These are phyloP conservation scores for Pseudomyrmex gracilis DNA, from an alignment of 1,140 invertebrate species.

Conservation along the genomic window DNA sequence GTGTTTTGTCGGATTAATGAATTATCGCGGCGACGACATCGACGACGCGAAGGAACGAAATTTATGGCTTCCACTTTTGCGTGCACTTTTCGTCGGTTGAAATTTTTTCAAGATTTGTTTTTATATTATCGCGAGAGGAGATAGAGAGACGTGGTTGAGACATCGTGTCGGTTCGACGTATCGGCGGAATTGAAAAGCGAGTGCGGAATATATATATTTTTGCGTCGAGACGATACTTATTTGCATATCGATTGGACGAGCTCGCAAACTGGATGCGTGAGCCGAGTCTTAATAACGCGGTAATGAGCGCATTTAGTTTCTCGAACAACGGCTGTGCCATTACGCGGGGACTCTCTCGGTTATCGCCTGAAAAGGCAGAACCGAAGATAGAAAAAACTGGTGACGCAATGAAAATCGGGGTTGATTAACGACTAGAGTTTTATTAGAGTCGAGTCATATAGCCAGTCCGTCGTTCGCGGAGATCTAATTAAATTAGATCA, in stretches of 20 bases:
- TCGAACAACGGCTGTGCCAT: constrained; percentile 10
- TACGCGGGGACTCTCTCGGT: constrained; percentile 12
- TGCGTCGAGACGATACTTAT: constrained; percentile 31
- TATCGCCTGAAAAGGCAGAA: constrained; percentile 21
- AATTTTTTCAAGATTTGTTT: not conserved
- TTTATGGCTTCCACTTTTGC: constrained; percentile 4
- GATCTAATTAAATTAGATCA: constrained; percentile 54
- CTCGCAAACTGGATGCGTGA: constrained; percentile 29
- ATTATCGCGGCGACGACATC: constrained; percentile 15
- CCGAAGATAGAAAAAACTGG: not conserved
- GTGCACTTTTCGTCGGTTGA: not conserved
- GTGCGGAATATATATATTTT: constrained; percentile 9
- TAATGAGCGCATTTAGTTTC: constrained; percentile 44
- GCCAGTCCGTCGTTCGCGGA: not conserved
- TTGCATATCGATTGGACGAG: constrained; percentile 56
- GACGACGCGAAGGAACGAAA: constrained; percentile 9
- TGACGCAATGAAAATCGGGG: constrained; percentile 43
- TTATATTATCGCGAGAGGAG: constrained; percentile 8
- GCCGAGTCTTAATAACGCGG: constrained; percentile 41
- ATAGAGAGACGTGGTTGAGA: not conserved
- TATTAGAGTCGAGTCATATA: constrained; percentile 14
- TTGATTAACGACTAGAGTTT: constrained; percentile 40
- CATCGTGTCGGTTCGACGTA: constrained; percentile 3
- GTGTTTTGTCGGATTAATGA: constrained; percentile 34
- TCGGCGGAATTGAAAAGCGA: constrained; percentile 17